A percentile compares a stretch with the other conserved stretches of the same genome.
phyloP scores from a whole-genome alignment of 2,797 vertebrate genomes.

The Lophotriccus pileatus region DNA sequence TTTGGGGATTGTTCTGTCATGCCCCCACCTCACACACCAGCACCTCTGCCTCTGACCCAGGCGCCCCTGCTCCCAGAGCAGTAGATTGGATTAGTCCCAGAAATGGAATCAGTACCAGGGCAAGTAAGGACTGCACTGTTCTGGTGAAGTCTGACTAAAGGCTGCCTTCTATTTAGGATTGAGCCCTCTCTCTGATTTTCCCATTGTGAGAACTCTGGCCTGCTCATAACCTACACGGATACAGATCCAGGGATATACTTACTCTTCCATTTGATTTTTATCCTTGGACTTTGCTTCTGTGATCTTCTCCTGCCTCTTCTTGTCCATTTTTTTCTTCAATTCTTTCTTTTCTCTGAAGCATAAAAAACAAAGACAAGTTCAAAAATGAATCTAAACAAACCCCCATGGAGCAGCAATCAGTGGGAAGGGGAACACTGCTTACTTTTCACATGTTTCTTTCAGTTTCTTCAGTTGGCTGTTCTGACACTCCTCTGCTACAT shows the following conservation, averaged over 20 bases:
- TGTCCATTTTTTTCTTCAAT: conserved; percentile 98
- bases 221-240: background rate
- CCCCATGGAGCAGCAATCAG: background rate
- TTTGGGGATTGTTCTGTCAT: background rate
- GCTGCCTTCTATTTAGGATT: background rate
- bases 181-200: background rate
- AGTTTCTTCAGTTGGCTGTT: conserved; percentile 92
- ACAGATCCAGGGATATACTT: conserved; percentile 58
- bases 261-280: conserved; percentile 96
- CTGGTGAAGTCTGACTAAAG: background rate
- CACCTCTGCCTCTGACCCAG: background rate
- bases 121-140: background rate
- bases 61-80: background rate
- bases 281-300: conserved; percentile 94
- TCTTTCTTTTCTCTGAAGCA: conserved; percentile 93
- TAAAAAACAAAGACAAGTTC: background rate
- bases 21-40: background rate
- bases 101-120: background rate
- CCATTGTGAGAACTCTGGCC: background rate
- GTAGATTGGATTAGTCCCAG: background rate
- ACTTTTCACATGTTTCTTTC: conserved; percentile 96
- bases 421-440: conserved; percentile 38
- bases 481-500: conserved; percentile 94
- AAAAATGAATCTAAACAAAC: background rate
- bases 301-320: conserved; percentile 95